Base-by-base conservation (phyloP, 2,113 vertebrate genomes). In the Gobiocypris rarus region DNA sequence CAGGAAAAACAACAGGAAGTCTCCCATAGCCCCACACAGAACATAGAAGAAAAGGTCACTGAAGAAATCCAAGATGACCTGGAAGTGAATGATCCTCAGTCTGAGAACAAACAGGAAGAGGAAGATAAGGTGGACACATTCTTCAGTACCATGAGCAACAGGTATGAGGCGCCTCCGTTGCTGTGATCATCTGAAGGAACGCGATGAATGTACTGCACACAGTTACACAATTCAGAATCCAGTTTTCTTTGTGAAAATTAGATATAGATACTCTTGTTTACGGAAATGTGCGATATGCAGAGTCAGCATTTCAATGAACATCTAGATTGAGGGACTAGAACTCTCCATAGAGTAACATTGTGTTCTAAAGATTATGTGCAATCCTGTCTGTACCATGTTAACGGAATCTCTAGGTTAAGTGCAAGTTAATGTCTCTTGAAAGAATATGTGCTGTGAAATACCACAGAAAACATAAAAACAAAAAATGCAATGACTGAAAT, bases 101-200 rank as follows among this genome's bases (percentile, higher is more conserved):
- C 59, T 7, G 86, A 85, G 67, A 65, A 69, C 75, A 84, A 86
- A 56, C 48, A 83, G 85, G 86, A 93, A 81, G 90, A 92, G 75
- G 88, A 87, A 48, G 93, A 94, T 86, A 89, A 91, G 81, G 93
- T 95, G 92, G 94, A 96, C 38, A 99, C 97, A 22, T 99, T 99
- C 94, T 99, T 99, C 93, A 98, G 96, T 91, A 95, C 95, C 91
- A 99, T 99, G 97, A 96, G 94, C 88, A 96, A 97, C 93, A 98
- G 98, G 98, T 98, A 97, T 81, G 92, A 89, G 76, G 88, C 90
- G 80, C 87, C 78, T 84, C 83, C 63, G 17, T 61, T 48, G 28
- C 79, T 84, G n/a, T 88, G 83, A 86, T 22, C 52, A 31, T 59
- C 76, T 70, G 45, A 69, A 28, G 24, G 17, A 65, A 73, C 52